Evolutionary conservation across 2,797 vertebrate species (phyloP), one percentile per base, ranked within the genome.

Genomic region (Protosalanx chinensis): DNA sequence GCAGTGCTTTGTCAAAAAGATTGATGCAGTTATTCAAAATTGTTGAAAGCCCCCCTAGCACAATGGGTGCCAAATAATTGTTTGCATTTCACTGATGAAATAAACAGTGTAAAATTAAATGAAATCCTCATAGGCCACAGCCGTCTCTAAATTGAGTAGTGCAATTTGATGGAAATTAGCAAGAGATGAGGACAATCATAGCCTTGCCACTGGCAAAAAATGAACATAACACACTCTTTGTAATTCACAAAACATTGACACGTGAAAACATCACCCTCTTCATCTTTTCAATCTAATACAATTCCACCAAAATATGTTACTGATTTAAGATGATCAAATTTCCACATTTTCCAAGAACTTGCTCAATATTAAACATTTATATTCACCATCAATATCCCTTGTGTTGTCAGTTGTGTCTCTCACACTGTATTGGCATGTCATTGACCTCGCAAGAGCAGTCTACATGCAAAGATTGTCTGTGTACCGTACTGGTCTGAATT

Each of bases 1-100:
- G 87, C 82, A 74, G 87, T 90, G 86, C 76, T 85, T 84, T 83
- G 81, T 86, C 86, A 84, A 68, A 67, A 88, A 84, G 85, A 86
- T 90, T 87, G 85, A 91, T 89, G 82, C 72, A 70, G 84, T 85
- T 84, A 85, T 84, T 82, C 78, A 71, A 73, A 77, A 86, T 80
- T 79, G 86, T 84, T 84, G 84, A 83, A 84, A 53, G 35, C 80
- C 62, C 83, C 72, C 85, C 68, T 57, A 82, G 84, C 82, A 68
- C 37, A 6, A 72, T 68, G 60, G 73, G 70, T 56, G 33, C 67
- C 74, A 53, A 72, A 60, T 72, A 70, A 67, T 71, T 64, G 72
- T 69, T 69, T 66, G 13, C 64, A 30, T 46, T 62, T 62, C 67
- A 51, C 72, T 70, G 72, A 84, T 82, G 79, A 81, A 81, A 81